A percentile compares a stretch with the other conserved stretches of the same genome.
Conservation (phyloP, 2,113 vertebrate genomes). For the Melospiza melodia region DNA sequence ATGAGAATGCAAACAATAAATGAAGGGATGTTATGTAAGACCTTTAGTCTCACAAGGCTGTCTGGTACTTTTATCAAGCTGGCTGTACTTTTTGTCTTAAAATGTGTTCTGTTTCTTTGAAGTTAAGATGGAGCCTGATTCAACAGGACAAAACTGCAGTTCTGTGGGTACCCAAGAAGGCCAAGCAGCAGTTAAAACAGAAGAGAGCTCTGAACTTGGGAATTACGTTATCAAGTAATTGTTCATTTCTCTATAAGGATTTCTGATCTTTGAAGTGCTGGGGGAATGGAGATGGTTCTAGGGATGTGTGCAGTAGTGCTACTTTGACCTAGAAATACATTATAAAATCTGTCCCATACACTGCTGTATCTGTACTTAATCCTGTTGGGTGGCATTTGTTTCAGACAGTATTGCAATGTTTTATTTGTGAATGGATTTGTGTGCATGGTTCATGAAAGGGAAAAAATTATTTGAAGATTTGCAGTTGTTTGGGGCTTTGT, state of each 20-base stretch:
- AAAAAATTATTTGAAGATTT: not conserved
- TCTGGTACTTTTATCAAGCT: not conserved
- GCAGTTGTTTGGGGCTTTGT: not conserved
- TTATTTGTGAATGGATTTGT: not conserved
- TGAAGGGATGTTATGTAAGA: not conserved
- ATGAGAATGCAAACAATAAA: not conserved
- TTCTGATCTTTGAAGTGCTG: not conserved
- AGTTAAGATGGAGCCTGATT: conserved; percentile 95
- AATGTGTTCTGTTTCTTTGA: conserved; percentile 63
- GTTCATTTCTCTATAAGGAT: not conserved
- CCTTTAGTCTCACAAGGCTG: not conserved
- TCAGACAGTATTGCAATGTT: not conserved
- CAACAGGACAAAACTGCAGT: conserved; percentile 65
- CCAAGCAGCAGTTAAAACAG: conserved; percentile 86
- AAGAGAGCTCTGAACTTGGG: conserved; percentile 84
- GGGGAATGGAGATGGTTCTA: not conserved
- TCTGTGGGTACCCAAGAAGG: conserved; percentile 65
- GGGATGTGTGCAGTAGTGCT: not conserved
- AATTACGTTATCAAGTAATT: conserved; percentile 90
- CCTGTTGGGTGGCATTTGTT: not conserved
- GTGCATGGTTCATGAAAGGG: not conserved
- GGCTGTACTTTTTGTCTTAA: not conserved
- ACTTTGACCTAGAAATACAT: not conserved
- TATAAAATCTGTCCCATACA: not conserved
- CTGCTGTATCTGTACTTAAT: not conserved